Percentiles rank a stretch among this genome's conserved stretches.
phyloP scores from a whole-genome alignment of 2,888 invertebrate species.

The Bruchidius siliquastri region DNA sequence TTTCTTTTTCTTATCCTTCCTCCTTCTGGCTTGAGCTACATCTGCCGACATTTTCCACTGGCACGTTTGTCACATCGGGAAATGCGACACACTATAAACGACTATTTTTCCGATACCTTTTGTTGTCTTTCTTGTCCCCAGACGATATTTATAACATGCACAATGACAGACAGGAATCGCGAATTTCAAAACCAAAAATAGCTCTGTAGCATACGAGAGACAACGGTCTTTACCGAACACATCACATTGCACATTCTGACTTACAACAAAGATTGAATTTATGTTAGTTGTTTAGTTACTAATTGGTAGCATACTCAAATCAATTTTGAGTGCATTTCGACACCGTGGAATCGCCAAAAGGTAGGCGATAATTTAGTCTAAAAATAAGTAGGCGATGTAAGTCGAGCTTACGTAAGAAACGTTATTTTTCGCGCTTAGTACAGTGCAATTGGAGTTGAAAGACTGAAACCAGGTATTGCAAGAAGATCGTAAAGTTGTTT shows the following conservation, averaged over 20 bases:
- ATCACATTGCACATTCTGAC: background rate
- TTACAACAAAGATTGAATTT: background rate
- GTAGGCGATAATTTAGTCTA: background rate
- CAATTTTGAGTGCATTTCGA: background rate
- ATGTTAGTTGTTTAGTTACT: background rate
- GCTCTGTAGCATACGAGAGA: background rate
- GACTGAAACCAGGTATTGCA: too few species aligned
- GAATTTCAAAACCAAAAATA: background rate
- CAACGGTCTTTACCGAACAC: background rate
- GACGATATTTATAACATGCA: background rate
- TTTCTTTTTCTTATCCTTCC: constrained; percentile 77
- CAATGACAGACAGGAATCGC: background rate
- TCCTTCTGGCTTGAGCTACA: constrained; percentile 73
- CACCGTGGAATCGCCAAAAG: background rate
- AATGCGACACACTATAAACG: background rate
- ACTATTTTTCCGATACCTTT: background rate
- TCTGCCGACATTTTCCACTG: constrained; percentile 71
- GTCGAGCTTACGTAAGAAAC: background rate
- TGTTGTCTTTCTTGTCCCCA: background rate
- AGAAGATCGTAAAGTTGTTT: too few species aligned
- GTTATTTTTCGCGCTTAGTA: background rate
- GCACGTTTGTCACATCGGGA: background rate
- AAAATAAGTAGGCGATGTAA: background rate
- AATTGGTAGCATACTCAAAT: background rate
- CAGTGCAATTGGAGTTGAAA: background rate